Percentiles rank a stretch among this genome's conserved stretches.
Conservation (phyloP, 2,797 vertebrate genomes). For the Spondyliosoma cantharus region DNA sequence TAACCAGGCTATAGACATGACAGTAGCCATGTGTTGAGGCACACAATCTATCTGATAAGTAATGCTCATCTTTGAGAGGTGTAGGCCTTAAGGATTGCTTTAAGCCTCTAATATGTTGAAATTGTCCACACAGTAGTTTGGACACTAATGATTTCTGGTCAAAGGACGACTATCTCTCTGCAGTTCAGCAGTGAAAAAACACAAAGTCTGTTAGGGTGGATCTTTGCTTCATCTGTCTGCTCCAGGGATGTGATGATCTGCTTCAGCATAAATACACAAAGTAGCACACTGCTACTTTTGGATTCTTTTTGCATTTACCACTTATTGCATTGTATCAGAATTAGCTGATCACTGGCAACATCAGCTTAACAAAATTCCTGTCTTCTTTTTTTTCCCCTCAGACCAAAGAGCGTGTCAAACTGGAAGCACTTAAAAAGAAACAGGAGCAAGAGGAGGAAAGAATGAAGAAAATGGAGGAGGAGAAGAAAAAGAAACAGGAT, state of each 20-base stretch:
- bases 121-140: not conserved
- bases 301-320: not conserved
- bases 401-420: constrained; percentile 88
- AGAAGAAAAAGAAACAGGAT: constrained; percentile 90
- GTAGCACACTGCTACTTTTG: not conserved
- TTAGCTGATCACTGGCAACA: not conserved
- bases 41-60: not conserved
- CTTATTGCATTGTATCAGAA: not conserved
- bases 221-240: constrained; percentile 38
- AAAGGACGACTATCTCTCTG: not conserved
- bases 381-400: constrained; percentile 28
- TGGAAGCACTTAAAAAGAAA: constrained; percentile 92
- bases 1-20: too few species aligned
- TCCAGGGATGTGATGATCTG: not conserved
- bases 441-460: constrained; percentile 93
- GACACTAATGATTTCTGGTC: not conserved
- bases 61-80: not conserved
- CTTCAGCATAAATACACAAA: constrained; percentile 6
- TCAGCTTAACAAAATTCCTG: not conserved
- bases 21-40: not conserved
- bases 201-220: constrained; percentile 24
- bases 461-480: constrained; percentile 93
- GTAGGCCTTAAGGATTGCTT: not conserved
- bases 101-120: not conserved
- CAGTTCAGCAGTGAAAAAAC: not conserved